A percentile compares a stretch with the other conserved stretches of the same genome.
These are phyloP conservation scores for Synergus umbraculus DNA, from an alignment of 2,888 invertebrate species.

Conservation along the genomic window DNA sequence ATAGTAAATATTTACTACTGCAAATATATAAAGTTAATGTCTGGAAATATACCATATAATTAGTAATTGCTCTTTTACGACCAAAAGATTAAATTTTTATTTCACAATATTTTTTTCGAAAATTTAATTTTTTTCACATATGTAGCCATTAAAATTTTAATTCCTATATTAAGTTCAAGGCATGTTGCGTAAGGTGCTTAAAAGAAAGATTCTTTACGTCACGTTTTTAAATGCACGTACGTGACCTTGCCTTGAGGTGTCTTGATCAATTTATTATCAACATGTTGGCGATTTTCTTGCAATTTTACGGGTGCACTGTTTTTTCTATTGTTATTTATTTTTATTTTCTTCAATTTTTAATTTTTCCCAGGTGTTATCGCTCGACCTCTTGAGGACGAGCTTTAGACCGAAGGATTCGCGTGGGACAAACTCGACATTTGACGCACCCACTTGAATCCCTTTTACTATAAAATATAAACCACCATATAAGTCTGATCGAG, in stretches of 20 bases:
- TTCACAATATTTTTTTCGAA: neutral
- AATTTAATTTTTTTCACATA: constrained; percentile 6
- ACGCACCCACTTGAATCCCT: constrained; percentile 51
- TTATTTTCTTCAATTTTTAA: neutral
- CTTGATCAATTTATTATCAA: constrained; percentile 16
- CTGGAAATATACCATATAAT: too few relatives aligned
- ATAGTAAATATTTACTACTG: neutral
- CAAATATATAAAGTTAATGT: too few relatives aligned
- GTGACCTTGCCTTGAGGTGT: constrained; percentile 29
- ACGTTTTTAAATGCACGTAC: constrained; percentile 23
- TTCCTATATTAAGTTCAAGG: neutral
- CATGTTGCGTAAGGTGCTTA: constrained; percentile 19
- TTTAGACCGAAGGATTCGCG: constrained; percentile 43
- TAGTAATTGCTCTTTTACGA: neutral
- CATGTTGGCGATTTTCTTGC: constrained; percentile 8
- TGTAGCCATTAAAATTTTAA: neutral
- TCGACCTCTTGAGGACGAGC: neutral
- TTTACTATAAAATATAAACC: constrained; percentile 44
- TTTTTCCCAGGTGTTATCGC: neutral
- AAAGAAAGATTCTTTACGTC: constrained; percentile 18
- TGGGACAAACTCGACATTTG: constrained; percentile 46
- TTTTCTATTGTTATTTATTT: neutral
- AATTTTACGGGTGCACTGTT: constrained; percentile 2
- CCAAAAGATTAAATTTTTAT: neutral
- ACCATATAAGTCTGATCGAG: constrained; percentile 56